Percentiles rank a stretch among this genome's conserved stretches.
These are phyloP conservation scores for Pocillopora grandis DNA, from an alignment of 92 coral and sea anemone species.

Conservation along the genomic window DNA sequence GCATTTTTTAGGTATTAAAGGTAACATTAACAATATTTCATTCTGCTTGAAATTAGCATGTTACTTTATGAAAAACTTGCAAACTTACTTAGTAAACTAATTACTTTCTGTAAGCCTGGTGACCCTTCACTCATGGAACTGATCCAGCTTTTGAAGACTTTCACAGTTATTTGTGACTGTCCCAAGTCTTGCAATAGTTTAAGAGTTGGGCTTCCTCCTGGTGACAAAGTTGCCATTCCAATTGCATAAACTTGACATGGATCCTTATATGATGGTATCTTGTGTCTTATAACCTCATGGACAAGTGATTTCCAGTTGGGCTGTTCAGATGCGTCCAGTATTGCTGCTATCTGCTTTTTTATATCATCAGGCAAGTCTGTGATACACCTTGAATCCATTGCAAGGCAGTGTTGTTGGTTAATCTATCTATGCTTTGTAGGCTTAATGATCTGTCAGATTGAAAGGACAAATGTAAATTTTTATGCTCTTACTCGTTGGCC, in stretches of 20 bases:
- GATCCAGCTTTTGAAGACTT: conserved; percentile 66
- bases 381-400: conserved; percentile 51
- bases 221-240: conserved; percentile 66
- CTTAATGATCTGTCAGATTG: no score
- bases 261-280: conserved; percentile 30
- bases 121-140: conserved; percentile 18
- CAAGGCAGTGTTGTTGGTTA: background rate
- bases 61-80: background rate
- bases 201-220: conserved; percentile 83
- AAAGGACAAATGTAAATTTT: no score
- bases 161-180: conserved; percentile 54
- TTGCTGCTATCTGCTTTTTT: conserved; percentile 52
- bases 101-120: conserved; percentile 52
- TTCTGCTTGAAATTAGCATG: no score
- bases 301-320: conserved; percentile 87
- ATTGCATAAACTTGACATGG: conserved; percentile 50
- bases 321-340: conserved; percentile 55
- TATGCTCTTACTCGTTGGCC: no score
- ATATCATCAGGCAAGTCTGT: conserved; percentile 60
- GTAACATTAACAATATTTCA: no score
- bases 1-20: no score
- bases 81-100: conserved; percentile 34
- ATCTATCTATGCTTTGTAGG: background rate
- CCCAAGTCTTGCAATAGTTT: conserved; percentile 72
- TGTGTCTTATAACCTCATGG: conserved; percentile 34